Evolutionary conservation across 2,888 invertebrate genomes (phyloP), one percentile per base, ranked within the genome.

Genomic region (Lomographa bimaculata): DNA sequence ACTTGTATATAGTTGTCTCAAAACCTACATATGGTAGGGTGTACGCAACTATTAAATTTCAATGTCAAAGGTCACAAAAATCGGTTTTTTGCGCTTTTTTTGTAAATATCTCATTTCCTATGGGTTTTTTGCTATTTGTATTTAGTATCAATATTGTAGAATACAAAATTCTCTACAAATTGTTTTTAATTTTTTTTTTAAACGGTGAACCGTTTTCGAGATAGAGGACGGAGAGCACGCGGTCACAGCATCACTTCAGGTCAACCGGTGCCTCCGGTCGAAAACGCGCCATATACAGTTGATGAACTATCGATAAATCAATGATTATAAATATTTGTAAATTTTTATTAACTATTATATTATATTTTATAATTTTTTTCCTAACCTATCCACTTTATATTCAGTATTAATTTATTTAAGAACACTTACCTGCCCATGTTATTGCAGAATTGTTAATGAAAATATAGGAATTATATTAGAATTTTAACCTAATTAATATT

Each of bases 151-250:
- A 34, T 40, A 21, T 40, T 40, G 34, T 28, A 34, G 32, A 39
- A 27, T 33, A 39, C 17, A 27, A 39, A 27, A 39, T 39, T 32
- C 7, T 32, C 25, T 32, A 40, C 40, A 40, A 40, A 28, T 28
- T 33, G 28, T 23, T 23, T 28, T 34, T 7, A 9, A 23, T 4
- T 5, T 10, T 19, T 8, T 26, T 32, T 32, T 39, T 12, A 32
- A 26, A 32, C 26, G 21, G 10, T 39, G 32, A 26, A 26, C 32
- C 23, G 30, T 23, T 23, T 23, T 23, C 25, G 19, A 23, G 17
- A n/a, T 36, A 9, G 1, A 26, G 18, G n/a, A 7, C 5, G 7
- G 14, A 14, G 4, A 14, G 6, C 10, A 19, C 14, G 21, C 20
- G 20, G 20, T 20, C 20, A 20, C 20, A 20, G 20, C 7, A 14